These are phyloP conservation scores for Elephantulus edwardii DNA, from an alignment of 2,113 vertebrate genomes.

Conservation along the genomic window DNA sequence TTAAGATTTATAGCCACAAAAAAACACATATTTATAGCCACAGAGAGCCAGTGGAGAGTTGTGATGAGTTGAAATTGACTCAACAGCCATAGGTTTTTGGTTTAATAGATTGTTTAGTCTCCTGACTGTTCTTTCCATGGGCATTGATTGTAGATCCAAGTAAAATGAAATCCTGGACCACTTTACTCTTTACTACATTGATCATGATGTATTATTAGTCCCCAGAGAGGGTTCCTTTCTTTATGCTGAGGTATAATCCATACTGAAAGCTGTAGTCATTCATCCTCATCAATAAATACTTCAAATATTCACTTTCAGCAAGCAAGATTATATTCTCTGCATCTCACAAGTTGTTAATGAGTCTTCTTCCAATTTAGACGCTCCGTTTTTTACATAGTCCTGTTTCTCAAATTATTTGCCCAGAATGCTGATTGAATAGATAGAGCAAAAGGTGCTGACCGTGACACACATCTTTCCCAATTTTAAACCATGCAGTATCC, in stretches of 20 bases:
- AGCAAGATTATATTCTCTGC: neutral
- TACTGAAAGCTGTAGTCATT: no score
- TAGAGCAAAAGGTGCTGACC: no score
- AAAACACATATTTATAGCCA: no score
- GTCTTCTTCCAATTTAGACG: neutral
- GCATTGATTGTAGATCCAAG: neutral
- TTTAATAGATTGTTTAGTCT: no score
- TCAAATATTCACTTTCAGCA: neutral
- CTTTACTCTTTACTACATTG: neutral
- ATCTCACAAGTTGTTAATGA: neutral
- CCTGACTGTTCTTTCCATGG: neutral
- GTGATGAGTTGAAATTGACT: no score
- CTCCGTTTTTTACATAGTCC: neutral
- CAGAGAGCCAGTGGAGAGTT: no score
- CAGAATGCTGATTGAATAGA: neutral
- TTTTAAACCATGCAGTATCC: neutral
- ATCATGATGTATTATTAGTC: no score
- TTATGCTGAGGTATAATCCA: no score
- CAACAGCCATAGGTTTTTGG: no score
- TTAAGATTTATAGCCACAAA: no score
- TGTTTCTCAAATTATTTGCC: neutral
- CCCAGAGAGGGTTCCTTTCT: no score
- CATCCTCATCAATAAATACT: neutral
- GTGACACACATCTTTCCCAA: neutral
- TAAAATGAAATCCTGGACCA: neutral